Percentiles rank a stretch among this genome's conserved stretches.
phyloP scores from a whole-genome alignment of 2,113 vertebrate species.

The Eolophus roseicapilla region DNA sequence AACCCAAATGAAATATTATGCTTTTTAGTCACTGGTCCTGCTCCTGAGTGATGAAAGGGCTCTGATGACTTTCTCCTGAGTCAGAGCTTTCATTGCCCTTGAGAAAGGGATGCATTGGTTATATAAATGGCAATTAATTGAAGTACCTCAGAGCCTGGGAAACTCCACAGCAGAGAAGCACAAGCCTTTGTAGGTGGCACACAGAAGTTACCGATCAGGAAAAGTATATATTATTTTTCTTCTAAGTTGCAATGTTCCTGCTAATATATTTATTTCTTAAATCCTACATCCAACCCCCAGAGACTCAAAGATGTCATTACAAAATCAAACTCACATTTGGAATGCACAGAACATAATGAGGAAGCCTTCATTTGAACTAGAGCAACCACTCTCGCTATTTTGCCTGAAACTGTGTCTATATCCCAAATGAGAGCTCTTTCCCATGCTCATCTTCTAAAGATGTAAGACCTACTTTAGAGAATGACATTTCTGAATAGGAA shows the following conservation, averaged over 20 bases:
- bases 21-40: constrained; percentile 16
- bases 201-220: background rate
- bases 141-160: constrained; percentile 44
- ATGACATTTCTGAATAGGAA: constrained; percentile 1
- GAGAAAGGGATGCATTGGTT: constrained; percentile 40
- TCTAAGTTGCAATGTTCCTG: background rate
- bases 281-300: background rate
- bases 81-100: constrained; percentile 42
- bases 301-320: constrained; percentile 20
- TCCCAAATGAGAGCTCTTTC: constrained; percentile 40
- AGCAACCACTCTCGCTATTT: constrained; percentile 17
- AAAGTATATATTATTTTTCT: background rate
- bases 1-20: constrained; percentile 21
- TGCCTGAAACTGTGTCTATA: constrained; percentile 21
- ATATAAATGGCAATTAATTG: constrained; percentile 50
- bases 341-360: constrained; percentile 34
- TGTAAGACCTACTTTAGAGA: constrained; percentile 46
- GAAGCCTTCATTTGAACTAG: constrained; percentile 44
- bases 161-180: constrained; percentile 28
- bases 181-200: constrained; percentile 20
- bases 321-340: constrained; percentile 11
- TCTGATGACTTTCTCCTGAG: constrained; percentile 53
- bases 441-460: background rate
- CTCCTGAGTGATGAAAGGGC: constrained; percentile 21
- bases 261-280: constrained; percentile 47